Evolutionary conservation across 2,797 vertebrate species (phyloP).

Genomic region (Enteromius radiatus): DNA sequence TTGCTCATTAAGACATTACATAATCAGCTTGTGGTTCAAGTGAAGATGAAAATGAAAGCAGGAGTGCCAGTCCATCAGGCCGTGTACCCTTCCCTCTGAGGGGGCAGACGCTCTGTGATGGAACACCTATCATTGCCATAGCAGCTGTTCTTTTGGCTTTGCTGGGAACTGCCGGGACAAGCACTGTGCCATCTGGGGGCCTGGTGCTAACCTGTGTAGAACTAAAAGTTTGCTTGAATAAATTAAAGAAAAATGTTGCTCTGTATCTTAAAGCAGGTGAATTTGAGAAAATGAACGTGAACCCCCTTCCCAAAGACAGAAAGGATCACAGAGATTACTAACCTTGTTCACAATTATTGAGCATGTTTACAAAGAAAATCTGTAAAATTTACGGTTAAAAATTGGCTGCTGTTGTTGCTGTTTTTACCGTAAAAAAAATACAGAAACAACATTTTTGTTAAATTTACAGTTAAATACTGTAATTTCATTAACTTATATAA

Average conservation of each 20-base stretch:
- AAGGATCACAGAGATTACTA: background rate
- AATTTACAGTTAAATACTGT: too few relatives aligned
- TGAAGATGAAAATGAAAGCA: slow-evolving; percentile 32
- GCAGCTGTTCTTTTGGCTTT: slow-evolving; percentile 71
- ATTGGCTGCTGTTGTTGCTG: too few relatives aligned
- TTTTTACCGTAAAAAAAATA: too few relatives aligned
- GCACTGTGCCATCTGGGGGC: slow-evolving; percentile 32
- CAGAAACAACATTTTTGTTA: too few relatives aligned
- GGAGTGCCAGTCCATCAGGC: slow-evolving; percentile 50
- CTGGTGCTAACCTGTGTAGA: slow-evolving; percentile 24
- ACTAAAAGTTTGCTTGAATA: slow-evolving; percentile 18
- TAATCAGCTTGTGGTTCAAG: slow-evolving; percentile 32
- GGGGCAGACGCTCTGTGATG: slow-evolving; percentile 71
- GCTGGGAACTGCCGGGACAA: slow-evolving; percentile 15
- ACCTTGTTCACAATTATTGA: background rate
- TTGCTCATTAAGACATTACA: slow-evolving; percentile 44
- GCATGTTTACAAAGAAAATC: background rate
- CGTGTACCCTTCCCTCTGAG: slow-evolving; percentile 71
- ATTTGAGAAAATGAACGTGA: background rate
- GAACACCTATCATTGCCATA: slow-evolving; percentile 70
- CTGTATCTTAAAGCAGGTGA: slow-evolving; percentile 5
- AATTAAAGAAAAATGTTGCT: background rate
- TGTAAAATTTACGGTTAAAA: too few relatives aligned
- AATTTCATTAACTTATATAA: too few relatives aligned
- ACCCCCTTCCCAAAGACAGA: background rate